Evolutionary conservation across 1,140 invertebrate species (phyloP).

Genomic region (Ylistrum balloti): DNA sequence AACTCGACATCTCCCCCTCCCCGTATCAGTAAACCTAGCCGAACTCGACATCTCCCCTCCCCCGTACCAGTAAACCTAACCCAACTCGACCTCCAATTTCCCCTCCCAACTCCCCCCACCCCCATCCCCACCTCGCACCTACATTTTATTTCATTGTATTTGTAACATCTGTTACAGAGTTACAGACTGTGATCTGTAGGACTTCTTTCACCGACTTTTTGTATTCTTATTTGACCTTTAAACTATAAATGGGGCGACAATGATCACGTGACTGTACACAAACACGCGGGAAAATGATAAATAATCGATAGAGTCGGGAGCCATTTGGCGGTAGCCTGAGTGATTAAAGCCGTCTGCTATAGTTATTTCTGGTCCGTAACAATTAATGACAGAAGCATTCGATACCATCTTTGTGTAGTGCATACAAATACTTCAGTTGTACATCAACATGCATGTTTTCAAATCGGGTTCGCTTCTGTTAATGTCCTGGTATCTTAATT

Average conservation of each 20-base stretch:
- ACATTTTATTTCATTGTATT: too few relatives aligned
- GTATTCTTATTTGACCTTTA: neutral
- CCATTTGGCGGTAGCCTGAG: slow-evolving; percentile 14
- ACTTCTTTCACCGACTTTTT: neutral
- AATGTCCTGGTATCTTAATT: neutral
- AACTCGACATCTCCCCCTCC: too few relatives aligned
- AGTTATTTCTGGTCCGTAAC: neutral
- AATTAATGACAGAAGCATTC: neutral
- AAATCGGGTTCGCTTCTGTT: neutral
- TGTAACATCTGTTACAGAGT: too few relatives aligned
- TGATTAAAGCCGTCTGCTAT: slow-evolving; percentile 24
- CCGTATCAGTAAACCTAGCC: too few relatives aligned
- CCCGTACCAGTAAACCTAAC: too few relatives aligned
- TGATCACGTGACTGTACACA: neutral
- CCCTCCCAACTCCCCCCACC: too few relatives aligned
- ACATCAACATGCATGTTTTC: neutral
- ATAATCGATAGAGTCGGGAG: neutral
- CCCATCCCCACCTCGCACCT: too few relatives aligned
- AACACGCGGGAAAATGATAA: neutral
- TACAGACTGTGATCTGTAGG: too few relatives aligned
- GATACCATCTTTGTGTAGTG: neutral
- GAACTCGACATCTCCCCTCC: too few relatives aligned
- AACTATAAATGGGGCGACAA: neutral
- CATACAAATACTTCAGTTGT: neutral
- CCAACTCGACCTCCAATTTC: too few relatives aligned